Percentiles rank a stretch among this genome's conserved stretches.
Conservation (phyloP, 2,888 invertebrate genomes). For the Melipona beecheii region DNA sequence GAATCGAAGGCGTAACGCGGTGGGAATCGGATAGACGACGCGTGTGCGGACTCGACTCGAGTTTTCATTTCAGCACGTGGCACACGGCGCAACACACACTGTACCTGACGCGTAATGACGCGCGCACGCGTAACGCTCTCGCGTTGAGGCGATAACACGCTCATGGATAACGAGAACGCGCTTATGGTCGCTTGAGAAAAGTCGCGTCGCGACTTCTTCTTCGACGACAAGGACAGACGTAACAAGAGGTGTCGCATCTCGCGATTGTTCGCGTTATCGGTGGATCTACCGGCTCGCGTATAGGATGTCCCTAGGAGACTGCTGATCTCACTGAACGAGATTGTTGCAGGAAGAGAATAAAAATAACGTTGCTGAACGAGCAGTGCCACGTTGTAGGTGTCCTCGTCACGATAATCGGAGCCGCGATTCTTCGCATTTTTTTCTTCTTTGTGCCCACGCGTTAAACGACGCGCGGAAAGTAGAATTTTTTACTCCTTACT, state of each 20-base stretch:
- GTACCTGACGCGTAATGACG: too few species aligned
- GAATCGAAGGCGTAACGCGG: too few species aligned
- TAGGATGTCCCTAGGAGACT: slow-evolving; percentile 44
- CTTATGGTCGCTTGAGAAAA: neutral
- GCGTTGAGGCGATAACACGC: slow-evolving; percentile 44
- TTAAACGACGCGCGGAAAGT: too few species aligned
- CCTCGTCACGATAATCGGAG: neutral
- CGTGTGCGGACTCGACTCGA: too few species aligned
- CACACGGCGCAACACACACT: too few species aligned
- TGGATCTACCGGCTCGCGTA: slow-evolving; percentile 22
- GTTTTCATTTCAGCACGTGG: too few species aligned
- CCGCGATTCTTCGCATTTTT: neutral
- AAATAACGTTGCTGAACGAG: slow-evolving; percentile 6
- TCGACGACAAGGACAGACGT: slow-evolving; percentile 23
- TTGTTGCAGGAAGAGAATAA: slow-evolving; percentile 37
- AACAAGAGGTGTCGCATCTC: slow-evolving; percentile 43
- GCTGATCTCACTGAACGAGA: slow-evolving; percentile 43
- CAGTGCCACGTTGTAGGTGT: neutral
- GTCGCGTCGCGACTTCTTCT: neutral
- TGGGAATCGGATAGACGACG: too few species aligned
- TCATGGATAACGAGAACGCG: slow-evolving; percentile 21
- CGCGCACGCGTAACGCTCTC: too few species aligned
- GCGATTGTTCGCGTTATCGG: slow-evolving; percentile 47
- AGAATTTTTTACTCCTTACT: too few species aligned
- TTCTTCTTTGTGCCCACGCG: too few species aligned